A percentile compares a stretch with the other conserved stretches of the same genome.
Evolutionary conservation across 2,888 invertebrate species (phyloP).

Genomic region (Drosophila fulvimacula): DNA sequence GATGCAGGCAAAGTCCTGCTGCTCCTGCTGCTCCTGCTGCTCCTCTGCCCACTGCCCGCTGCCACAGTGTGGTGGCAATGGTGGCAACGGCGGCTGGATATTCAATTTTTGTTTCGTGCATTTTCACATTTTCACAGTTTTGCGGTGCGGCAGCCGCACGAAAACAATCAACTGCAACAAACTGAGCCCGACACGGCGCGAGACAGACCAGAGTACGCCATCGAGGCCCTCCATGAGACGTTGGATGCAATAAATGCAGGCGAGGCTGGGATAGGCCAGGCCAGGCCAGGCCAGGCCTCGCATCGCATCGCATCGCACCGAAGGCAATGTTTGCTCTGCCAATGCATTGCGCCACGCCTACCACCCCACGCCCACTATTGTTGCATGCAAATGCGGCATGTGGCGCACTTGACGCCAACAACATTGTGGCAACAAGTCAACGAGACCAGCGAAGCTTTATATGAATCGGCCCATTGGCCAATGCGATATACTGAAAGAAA

Average conservation of each 20-base stretch:
- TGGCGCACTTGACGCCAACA: slow-evolving; percentile 57
- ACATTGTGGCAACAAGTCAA: slow-evolving; percentile 67
- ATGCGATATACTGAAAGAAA: slow-evolving; percentile 19
- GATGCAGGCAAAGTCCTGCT: slow-evolving; percentile 37
- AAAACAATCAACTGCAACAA: slow-evolving; percentile 70
- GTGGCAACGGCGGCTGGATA: slow-evolving; percentile 33
- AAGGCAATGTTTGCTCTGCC: slow-evolving; percentile 53
- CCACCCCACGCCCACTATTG: slow-evolving; percentile 39
- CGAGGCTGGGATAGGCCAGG: slow-evolving; percentile 10
- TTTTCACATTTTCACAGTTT: slow-evolving; percentile 67
- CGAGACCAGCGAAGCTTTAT: slow-evolving; percentile 25
- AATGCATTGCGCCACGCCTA: slow-evolving; percentile 29
- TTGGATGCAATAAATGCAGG: slow-evolving; percentile 58
- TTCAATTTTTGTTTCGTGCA: slow-evolving; percentile 68
- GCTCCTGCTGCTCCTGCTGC: background rate
- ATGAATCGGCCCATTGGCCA: slow-evolving; percentile 13
- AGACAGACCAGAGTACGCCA: slow-evolving; percentile 12
- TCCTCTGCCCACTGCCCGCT: slow-evolving; percentile 12
- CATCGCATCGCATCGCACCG: slow-evolving; percentile 13
- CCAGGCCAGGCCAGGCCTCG: background rate
- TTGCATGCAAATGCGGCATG: slow-evolving; percentile 73
- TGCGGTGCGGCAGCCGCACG: slow-evolving; percentile 69
- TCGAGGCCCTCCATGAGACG: slow-evolving; percentile 32
- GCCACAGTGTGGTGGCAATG: slow-evolving; percentile 21
- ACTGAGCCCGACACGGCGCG: slow-evolving; percentile 47